These are phyloP conservation scores for Hololepta plana DNA, from an alignment of 2,888 invertebrate species.

Conservation along the genomic window DNA sequence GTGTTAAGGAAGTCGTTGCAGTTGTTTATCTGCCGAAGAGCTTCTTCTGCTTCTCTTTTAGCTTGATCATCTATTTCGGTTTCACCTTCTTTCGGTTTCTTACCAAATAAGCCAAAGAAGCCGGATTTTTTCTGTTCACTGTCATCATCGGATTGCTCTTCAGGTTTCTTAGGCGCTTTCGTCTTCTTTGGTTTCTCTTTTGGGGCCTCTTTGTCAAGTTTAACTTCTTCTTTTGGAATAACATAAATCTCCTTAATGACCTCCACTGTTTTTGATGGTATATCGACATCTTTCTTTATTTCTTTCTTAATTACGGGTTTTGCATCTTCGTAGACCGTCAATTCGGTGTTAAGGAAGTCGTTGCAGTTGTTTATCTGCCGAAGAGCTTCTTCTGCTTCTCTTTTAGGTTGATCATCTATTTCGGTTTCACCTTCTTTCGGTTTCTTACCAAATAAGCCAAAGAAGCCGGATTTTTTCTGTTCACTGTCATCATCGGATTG, in stretches of 20 bases:
- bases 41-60: no score
- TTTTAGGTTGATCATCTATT: constrained; percentile 5
- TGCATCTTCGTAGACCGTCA: not conserved
- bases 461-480: constrained; percentile 10
- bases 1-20: no score
- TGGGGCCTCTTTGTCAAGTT: constrained; percentile 4
- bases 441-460: constrained; percentile 14
- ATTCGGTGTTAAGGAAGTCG: not conserved
- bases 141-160: constrained; percentile 10
- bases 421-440: constrained; percentile 4
- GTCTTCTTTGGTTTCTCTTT: no score
- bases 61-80: no score
- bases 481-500: constrained; percentile 7
- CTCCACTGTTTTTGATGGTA: constrained; percentile 7
- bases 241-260: no score
- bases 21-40: no score
- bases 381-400: constrained; percentile 3
- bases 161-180: no score
- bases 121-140: constrained; percentile 13
- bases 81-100: constrained; percentile 12
- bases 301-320: constrained; percentile 6
- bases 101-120: constrained; percentile 14
- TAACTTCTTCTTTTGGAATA: constrained; percentile 5
- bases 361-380: not conserved
- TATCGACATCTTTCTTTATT: constrained; percentile 9